A percentile compares a stretch with the other conserved stretches of the same genome.
Evolutionary conservation across 2,888 invertebrate species (phyloP).

Genomic region (Agonopterix subpropinquella): DNA sequence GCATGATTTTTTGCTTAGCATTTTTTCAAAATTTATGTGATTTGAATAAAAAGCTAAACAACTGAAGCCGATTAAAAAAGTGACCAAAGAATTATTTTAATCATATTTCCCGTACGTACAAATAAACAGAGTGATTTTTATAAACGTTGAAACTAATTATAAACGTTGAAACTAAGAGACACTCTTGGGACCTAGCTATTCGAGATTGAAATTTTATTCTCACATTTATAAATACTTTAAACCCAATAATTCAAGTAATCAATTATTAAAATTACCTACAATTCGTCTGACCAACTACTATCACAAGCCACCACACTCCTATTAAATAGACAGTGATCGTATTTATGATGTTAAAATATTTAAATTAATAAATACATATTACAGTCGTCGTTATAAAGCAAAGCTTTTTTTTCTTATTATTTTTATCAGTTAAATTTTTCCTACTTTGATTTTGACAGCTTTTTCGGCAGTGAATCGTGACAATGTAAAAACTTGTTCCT

Average conservation of each 20-base stretch:
- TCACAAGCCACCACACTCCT: constrained; percentile 70
- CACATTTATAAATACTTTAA: constrained; percentile 7
- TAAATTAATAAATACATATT: constrained; percentile 36
- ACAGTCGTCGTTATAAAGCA: constrained; percentile 64
- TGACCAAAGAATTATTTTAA: too few relatives aligned
- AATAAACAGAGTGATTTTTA: too few relatives aligned
- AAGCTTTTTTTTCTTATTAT: constrained; percentile 48
- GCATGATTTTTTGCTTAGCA: not conserved
- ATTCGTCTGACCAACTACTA: constrained; percentile 40
- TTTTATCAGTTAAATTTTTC: constrained; percentile 36
- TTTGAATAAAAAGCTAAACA: not conserved
- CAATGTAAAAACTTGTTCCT: too few relatives aligned
- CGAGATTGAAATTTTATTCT: constrained; percentile 8
- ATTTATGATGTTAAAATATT: constrained; percentile 24
- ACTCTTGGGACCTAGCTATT: constrained; percentile 8
- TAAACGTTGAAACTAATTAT: too few relatives aligned
- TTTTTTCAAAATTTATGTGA: not conserved
- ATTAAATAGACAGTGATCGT: constrained; percentile 55
- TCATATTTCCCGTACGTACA: too few relatives aligned
- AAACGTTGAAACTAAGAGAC: not conserved
- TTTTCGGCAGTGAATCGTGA: constrained; percentile 4
- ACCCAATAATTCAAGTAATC: constrained; percentile 2
- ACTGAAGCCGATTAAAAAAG: too few relatives aligned
- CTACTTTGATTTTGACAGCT: constrained; percentile 32
- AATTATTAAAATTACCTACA: constrained; percentile 6